These are phyloP conservation scores for Gorsachius goisagi DNA, from an alignment of 2,113 vertebrate species.

Conservation along the genomic window DNA sequence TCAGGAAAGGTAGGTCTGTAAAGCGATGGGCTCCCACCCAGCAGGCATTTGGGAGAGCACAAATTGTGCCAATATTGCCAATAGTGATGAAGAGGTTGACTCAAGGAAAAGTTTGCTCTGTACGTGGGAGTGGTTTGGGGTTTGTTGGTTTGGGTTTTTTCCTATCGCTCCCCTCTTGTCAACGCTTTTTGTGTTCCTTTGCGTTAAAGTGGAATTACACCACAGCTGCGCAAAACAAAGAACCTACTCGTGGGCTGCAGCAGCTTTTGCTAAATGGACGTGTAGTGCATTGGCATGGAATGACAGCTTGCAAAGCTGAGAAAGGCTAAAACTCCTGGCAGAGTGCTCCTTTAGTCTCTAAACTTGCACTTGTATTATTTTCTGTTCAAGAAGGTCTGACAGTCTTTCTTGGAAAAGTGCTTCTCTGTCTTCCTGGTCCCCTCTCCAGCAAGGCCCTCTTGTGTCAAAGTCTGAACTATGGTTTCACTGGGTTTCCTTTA, in stretches of 20 bases:
- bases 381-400: background rate
- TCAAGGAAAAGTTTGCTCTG: background rate
- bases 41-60: background rate
- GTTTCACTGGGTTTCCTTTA: background rate
- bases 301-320: background rate
- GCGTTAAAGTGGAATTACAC: background rate
- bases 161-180: background rate
- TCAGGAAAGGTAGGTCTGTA: background rate
- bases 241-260: background rate
- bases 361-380: background rate
- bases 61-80: background rate
- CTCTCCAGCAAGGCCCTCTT: background rate
- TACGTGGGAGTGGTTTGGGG: background rate
- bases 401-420: background rate
- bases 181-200: background rate
- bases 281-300: background rate
- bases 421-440: background rate
- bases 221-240: background rate
- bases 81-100: background rate
- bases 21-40: background rate
- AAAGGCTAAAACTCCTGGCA: too few species aligned
- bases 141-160: background rate
- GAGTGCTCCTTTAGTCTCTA: background rate
- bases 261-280: background rate
- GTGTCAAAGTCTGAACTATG: background rate